Conservation (phyloP, 1,140 invertebrate genomes). For the Caligus rogercresseyi region DNA sequence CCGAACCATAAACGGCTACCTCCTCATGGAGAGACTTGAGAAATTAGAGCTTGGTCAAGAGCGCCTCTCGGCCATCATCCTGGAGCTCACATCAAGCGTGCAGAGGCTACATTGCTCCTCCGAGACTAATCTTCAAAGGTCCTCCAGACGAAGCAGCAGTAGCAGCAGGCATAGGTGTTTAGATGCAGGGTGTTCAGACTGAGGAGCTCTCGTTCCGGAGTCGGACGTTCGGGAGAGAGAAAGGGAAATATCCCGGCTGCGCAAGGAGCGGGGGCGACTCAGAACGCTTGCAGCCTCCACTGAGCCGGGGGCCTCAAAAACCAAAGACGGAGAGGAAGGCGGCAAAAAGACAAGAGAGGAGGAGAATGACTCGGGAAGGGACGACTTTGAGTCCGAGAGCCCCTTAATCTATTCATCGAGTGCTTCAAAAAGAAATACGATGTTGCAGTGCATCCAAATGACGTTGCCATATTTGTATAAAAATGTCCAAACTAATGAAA, state of each 20-base stretch:
- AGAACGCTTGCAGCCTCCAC: too few relatives aligned
- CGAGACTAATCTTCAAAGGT: background rate
- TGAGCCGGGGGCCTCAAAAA: too few relatives aligned
- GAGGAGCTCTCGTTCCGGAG: background rate
- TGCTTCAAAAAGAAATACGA: background rate
- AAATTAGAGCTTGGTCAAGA: background rate
- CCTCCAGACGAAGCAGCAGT: background rate
- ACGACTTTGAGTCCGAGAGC: background rate
- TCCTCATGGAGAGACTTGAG: background rate
- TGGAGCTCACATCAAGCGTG: background rate
- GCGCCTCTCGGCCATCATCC: background rate
- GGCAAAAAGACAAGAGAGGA: background rate
- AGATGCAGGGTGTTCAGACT: background rate
- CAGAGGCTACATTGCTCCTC: background rate
- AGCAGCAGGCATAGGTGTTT: background rate
- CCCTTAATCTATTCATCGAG: background rate
- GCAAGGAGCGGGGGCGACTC: too few relatives aligned
- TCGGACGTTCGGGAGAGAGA: background rate
- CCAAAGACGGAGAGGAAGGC: background rate
- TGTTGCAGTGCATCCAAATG: background rate
- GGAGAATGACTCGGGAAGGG: background rate
- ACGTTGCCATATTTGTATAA: background rate
- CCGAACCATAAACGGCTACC: background rate
- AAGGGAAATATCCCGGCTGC: background rate
- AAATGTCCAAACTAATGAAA: too few relatives aligned